Evolutionary conservation across 1,140 invertebrate species (phyloP), one percentile per base, ranked within the genome.

Genomic region (Fopius arisanus): DNA sequence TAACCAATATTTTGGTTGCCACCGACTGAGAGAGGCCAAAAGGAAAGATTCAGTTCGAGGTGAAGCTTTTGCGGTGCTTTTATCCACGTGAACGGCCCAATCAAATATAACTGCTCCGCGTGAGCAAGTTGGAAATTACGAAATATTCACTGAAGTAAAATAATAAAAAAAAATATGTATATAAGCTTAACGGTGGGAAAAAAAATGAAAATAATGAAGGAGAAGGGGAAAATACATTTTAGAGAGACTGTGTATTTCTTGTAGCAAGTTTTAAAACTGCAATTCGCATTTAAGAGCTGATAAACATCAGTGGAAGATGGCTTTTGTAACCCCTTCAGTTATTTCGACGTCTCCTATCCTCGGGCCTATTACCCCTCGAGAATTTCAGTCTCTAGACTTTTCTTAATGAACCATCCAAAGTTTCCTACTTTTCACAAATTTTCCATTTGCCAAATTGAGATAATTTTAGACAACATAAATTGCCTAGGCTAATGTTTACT

Each of bases 1-100:
- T 84, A 84, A 84, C 84, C 82, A 85, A 82, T 82, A 80, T 85
- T 84, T 82, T 79, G 19, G 79, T 77, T 78, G 77, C 78, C 51
- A 37, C 28, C 70, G 73, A 43, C 40, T 71, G 77, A 75, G 59
- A 66, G 19, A 63, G 33, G 29, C 21, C 23, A 66, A 66, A 59
- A 43, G 73, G 67, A 65, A 66, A 37, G 23, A 26, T 69, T 10
- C 40, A 77, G 79, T 69, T 81, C 31, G 76, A 62, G 80, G 78
- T 37, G 63, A 79, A 40, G 54, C 69, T 63, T 71, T 71, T 41
- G 54, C 54, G 10, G 29, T 28, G 54, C 33, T 65, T 59, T 71
- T 71, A 71, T 37, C 43, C 33, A 62, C 78, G 79, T 82, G 79
- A 83, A 77, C 78, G 72, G 75, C 75, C 79, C 81, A 81, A 83